Evolutionary conservation across 53 echinoderm and acorn worm species (phyloP).

Genomic region (Paelopatides confundens): DNA sequence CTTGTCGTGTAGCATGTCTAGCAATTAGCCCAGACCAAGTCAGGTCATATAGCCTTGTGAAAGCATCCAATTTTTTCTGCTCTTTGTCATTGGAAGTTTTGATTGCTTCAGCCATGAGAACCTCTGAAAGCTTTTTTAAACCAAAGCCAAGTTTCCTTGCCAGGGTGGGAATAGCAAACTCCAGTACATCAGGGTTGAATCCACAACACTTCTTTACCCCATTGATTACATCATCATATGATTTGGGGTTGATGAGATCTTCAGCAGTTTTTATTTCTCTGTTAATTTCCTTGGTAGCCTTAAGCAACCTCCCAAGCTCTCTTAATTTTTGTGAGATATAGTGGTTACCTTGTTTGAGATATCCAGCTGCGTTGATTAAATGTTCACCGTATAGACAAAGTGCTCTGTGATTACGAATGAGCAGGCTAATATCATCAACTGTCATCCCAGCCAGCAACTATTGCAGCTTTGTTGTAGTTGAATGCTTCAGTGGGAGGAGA

Average conservation of each 20-base stretch:
- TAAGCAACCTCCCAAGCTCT: background rate
- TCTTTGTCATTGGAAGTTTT: background rate
- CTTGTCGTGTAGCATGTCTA: background rate
- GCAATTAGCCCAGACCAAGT: background rate
- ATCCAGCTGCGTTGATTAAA: constrained; percentile 20
- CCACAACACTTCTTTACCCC: background rate
- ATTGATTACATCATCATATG: background rate
- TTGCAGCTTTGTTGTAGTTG: background rate
- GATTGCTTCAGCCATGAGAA: background rate
- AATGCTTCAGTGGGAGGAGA: background rate
- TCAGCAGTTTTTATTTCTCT: background rate
- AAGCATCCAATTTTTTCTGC: background rate
- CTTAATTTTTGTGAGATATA: background rate
- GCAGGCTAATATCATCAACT: constrained; percentile 27
- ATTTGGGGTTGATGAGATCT: background rate
- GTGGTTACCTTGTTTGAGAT: background rate
- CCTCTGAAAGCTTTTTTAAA: background rate
- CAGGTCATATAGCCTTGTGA: background rate
- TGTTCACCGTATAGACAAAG: constrained; percentile 28
- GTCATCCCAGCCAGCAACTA: constrained; percentile 1
- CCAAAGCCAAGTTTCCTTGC: background rate
- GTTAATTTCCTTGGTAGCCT: background rate
- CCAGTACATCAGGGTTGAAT: background rate
- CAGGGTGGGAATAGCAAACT: background rate
- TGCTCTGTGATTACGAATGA: background rate